A percentile compares a stretch with the other conserved stretches of the same genome.
These are phyloP conservation scores for Bradypodion pumilum DNA, from an alignment of 2,797 vertebrate species.

Conservation along the genomic window DNA sequence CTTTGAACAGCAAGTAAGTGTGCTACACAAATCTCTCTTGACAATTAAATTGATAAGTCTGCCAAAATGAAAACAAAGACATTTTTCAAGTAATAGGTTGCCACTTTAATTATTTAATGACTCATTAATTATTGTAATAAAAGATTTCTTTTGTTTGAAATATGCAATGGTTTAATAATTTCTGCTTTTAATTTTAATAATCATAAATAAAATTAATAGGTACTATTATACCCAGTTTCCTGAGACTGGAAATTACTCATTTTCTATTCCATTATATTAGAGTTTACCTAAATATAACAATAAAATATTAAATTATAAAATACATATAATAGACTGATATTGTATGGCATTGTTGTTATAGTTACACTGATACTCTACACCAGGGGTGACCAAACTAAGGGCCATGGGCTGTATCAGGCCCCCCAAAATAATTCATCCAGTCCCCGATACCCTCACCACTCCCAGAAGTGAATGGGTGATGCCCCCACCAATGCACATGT, in stretches of 20 bases:
- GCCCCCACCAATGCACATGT: too few species aligned
- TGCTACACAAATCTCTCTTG: background rate
- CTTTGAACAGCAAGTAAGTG: background rate
- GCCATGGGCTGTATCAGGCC: too few species aligned
- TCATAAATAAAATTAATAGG: background rate
- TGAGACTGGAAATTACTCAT: background rate
- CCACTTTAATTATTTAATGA: background rate
- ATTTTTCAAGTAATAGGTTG: background rate
- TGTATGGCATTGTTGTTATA: too few species aligned
- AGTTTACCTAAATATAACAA: background rate
- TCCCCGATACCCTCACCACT: too few species aligned
- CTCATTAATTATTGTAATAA: background rate
- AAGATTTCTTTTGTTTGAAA: background rate
- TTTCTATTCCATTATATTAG: background rate
- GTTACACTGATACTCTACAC: background rate
- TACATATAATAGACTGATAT: too few species aligned
- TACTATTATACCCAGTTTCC: background rate
- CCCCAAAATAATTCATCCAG: too few species aligned
- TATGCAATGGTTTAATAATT: background rate
- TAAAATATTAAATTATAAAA: background rate
- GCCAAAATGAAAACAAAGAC: background rate
- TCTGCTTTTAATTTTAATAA: background rate
- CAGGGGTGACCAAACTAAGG: too few species aligned
- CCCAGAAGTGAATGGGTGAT: too few species aligned
- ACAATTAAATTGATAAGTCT: background rate